Conservation (phyloP, 2,888 invertebrate genomes). For the Chironomus riparius region DNA sequence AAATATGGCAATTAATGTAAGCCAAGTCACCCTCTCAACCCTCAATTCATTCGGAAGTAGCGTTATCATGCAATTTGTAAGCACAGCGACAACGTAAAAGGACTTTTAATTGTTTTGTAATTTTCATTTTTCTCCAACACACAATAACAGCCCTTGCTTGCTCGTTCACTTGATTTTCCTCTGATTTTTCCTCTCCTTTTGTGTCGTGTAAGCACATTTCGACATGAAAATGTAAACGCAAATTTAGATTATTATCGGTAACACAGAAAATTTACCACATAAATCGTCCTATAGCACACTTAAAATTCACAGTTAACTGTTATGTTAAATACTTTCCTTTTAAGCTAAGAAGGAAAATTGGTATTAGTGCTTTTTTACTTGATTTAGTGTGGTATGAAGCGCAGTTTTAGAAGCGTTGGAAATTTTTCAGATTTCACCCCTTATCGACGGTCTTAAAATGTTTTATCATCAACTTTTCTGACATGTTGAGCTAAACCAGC, state of each 20-base stretch:
- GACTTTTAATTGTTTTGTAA: slow-evolving; percentile 25
- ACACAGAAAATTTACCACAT: slow-evolving; percentile 11
- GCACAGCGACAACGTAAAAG: slow-evolving; percentile 8
- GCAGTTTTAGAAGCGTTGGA: too few relatives aligned
- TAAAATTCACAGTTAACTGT: slow-evolving; percentile 25
- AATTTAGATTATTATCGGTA: slow-evolving; percentile 19
- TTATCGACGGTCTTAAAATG: too few relatives aligned
- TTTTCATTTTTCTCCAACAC: slow-evolving; percentile 15
- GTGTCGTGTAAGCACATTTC: slow-evolving; percentile 4
- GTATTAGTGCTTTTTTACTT: too few relatives aligned
- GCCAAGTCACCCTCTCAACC: not conserved
- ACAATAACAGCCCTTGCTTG: not conserved
- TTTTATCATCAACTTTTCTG: too few relatives aligned
- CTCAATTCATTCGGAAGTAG: not conserved
- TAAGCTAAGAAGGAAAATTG: too few relatives aligned
- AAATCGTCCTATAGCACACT: slow-evolving; percentile 15
- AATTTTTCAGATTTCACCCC: too few relatives aligned
- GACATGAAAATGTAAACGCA: slow-evolving; percentile 23
- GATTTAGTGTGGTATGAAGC: too few relatives aligned
- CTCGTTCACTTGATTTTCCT: not conserved
- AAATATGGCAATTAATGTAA: not conserved
- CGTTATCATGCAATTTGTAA: slow-evolving; percentile 20
- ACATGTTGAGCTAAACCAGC: too few relatives aligned
- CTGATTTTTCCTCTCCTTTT: not conserved
- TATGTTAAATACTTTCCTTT: slow-evolving; percentile 10